A percentile compares a stretch with the other conserved stretches of the same genome.
These are phyloP conservation scores for Drosophila mimetica DNA, from an alignment of 2,888 invertebrate genomes.

Conservation along the genomic window DNA sequence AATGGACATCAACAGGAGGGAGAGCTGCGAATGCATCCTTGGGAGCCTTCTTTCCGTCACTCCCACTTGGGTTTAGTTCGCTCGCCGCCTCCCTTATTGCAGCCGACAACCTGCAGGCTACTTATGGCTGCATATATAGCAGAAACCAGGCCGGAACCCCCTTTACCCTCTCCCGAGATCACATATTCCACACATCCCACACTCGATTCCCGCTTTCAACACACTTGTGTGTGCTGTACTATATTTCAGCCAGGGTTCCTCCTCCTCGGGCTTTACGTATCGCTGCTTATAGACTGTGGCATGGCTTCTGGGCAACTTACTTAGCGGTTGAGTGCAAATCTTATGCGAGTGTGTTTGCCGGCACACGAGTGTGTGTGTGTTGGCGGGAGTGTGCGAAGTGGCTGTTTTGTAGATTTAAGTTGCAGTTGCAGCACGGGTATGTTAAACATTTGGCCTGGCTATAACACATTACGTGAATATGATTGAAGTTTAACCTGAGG, in stretches of 20 bases:
- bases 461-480: constrained; percentile 40
- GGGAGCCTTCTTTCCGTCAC: constrained; percentile 39
- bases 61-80: constrained; percentile 47
- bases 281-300: constrained; percentile 74
- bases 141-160: constrained; percentile 50
- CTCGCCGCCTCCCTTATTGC: constrained; percentile 54
- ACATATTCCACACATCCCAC: neutral
- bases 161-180: neutral
- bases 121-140: constrained; percentile 57
- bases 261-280: constrained; percentile 62
- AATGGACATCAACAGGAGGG: constrained; percentile 53
- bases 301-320: constrained; percentile 69
- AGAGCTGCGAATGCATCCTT: constrained; percentile 33
- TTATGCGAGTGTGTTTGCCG: constrained; percentile 27
- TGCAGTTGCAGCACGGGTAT: constrained; percentile 53
- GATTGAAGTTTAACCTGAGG: constrained; percentile 35
- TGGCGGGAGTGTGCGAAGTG: constrained; percentile 50
- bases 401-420: constrained; percentile 61
- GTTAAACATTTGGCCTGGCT: constrained; percentile 66
- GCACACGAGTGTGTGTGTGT: constrained; percentile 21
- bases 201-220: neutral
- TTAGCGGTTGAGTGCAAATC: constrained; percentile 68
- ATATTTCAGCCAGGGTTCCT: constrained; percentile 59
- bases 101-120: constrained; percentile 66
- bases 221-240: constrained; percentile 41